These are phyloP conservation scores for Lampropteryx suffumata DNA, from an alignment of 2,888 invertebrate genomes.

Conservation along the genomic window DNA sequence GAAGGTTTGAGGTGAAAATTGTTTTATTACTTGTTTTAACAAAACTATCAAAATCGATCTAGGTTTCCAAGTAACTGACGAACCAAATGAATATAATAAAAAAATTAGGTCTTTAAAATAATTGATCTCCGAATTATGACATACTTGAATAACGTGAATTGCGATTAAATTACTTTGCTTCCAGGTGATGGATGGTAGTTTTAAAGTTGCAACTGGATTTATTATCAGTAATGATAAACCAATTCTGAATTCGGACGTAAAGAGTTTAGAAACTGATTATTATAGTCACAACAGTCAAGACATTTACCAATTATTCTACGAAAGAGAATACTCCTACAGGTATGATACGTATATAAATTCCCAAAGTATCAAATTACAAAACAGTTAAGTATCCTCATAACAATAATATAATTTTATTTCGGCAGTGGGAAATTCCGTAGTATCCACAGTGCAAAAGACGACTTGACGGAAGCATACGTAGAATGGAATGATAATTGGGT, in stretches of 20 bases:
- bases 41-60: too few species aligned
- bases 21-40: too few species aligned
- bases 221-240: conserved; percentile 3
- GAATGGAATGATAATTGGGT: conserved; percentile 91
- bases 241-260: background rate
- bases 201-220: conserved; percentile 20
- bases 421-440: conserved; percentile 50
- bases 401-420: background rate
- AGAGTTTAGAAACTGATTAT: background rate
- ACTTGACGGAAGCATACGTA: conserved; percentile 50
- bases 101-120: too few species aligned
- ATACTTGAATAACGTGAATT: too few species aligned
- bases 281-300: conserved; percentile 6
- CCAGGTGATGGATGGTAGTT: conserved; percentile 16
- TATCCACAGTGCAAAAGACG: conserved; percentile 35
- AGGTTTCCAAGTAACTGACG: too few species aligned
- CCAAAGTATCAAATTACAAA: too few species aligned
- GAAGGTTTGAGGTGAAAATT: conserved; percentile 76
- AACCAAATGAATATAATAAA: too few species aligned
- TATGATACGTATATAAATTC: background rate
- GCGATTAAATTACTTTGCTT: background rate
- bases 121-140: too few species aligned
- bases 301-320: conserved; percentile 19
- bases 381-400: too few species aligned
- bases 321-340: conserved; percentile 23